Evolutionary conservation across 2,888 invertebrate genomes (phyloP).

Genomic region (Eumerus sabulonum): DNA sequence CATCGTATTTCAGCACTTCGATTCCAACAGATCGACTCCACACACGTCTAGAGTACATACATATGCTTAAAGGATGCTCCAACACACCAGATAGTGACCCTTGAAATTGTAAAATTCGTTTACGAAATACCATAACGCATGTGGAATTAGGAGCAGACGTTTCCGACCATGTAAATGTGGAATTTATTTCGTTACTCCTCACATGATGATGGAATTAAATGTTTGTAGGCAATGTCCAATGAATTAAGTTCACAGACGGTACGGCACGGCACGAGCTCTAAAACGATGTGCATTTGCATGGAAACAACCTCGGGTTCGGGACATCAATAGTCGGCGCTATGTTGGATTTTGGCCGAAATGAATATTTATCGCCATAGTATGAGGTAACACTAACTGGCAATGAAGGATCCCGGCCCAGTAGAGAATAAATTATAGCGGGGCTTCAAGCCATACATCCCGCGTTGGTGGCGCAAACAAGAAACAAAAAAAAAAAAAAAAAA

Average conservation of each 20-base stretch:
- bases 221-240: constrained; percentile 2
- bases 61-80: too few relatives aligned
- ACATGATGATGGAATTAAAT: constrained; percentile 29
- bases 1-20: too few relatives aligned
- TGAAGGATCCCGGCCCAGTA: not conserved
- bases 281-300: constrained; percentile 6
- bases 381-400: not conserved
- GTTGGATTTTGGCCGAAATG: not conserved
- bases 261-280: too few relatives aligned
- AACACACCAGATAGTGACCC: too few relatives aligned
- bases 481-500: too few relatives aligned
- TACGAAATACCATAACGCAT: constrained; percentile 17
- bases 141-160: constrained; percentile 6
- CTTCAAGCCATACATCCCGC: constrained; percentile 19
- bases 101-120: constrained; percentile 22
- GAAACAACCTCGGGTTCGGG: not conserved
- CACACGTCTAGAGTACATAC: too few relatives aligned
- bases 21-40: too few relatives aligned
- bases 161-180: constrained; percentile 1
- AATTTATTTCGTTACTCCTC: constrained; percentile 36
- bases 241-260: too few relatives aligned
- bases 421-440: constrained; percentile 24
- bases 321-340: constrained; percentile 7
- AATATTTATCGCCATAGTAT: constrained; percentile 21
- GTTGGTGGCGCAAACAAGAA: too few relatives aligned